Percentiles rank a stretch among this genome's conserved stretches.
Conservation (phyloP, 2,797 vertebrate species). For the Cryptoblepharus egeriae region DNA sequence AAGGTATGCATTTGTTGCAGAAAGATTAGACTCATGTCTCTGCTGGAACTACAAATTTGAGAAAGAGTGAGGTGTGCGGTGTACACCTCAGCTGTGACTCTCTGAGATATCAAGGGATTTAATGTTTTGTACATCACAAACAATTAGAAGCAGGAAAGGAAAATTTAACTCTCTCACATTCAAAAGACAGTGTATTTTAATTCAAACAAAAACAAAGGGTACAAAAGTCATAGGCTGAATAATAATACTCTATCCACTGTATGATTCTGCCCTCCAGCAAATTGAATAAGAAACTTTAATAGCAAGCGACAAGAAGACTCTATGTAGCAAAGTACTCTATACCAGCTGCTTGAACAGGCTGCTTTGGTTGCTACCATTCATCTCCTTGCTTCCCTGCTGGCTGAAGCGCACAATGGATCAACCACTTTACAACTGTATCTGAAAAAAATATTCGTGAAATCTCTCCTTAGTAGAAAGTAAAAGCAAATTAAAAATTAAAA, state of each 20-base stretch:
- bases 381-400: not conserved
- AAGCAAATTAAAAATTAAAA: slow-evolving; percentile 11
- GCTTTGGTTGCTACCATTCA: not conserved
- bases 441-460: not conserved
- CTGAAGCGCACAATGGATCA: not conserved
- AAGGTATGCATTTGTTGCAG: not conserved
- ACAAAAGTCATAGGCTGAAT: not conserved
- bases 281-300: slow-evolving; percentile 18
- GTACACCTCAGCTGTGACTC: not conserved
- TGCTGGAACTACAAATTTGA: not conserved
- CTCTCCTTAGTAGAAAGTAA: not conserved
- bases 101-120: slow-evolving; percentile 11
- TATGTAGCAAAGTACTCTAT: not conserved
- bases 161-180: not conserved
- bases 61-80: not conserved
- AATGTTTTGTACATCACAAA: slow-evolving; percentile 22
- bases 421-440: not conserved
- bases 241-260: not conserved
- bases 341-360: not conserved
- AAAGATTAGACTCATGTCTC: not conserved
- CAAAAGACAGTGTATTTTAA: slow-evolving; percentile 23
- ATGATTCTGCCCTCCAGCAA: not conserved
- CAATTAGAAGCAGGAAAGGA: not conserved
- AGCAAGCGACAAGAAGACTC: not conserved
- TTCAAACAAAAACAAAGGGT: not conserved